phyloP scores from a whole-genome alignment of 2,113 vertebrate genomes.

The Actenoides hombroni region DNA sequence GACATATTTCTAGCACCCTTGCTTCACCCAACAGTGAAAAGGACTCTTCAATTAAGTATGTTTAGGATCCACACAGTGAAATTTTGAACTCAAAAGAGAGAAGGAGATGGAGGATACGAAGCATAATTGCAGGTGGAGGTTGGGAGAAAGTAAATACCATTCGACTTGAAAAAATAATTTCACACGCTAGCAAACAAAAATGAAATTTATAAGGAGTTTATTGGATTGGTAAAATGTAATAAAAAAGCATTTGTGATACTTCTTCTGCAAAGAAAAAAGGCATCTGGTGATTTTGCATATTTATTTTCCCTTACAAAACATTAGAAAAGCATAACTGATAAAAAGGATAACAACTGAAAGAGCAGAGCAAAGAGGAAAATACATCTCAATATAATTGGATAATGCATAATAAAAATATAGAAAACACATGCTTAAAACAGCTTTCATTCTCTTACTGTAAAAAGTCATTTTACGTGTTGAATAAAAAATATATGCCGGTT shows the following conservation, averaged over 20 bases:
- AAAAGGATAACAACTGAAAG: conserved; percentile 63
- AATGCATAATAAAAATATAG: conserved; percentile 72
- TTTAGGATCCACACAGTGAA: neutral
- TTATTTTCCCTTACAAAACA: conserved; percentile 74
- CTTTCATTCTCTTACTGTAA: conserved; percentile 63
- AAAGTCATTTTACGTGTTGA: conserved; percentile 52
- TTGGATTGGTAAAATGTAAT: conserved; percentile 71
- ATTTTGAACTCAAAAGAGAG: neutral
- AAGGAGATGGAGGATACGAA: neutral
- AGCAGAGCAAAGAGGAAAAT: conserved; percentile 70
- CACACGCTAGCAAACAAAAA: conserved; percentile 60
- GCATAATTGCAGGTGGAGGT: conserved; percentile 5
- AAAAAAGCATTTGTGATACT: conserved; percentile 74
- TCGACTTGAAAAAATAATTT: conserved; percentile 64
- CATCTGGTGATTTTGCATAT: conserved; percentile 69
- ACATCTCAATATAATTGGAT: conserved; percentile 71
- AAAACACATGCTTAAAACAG: conserved; percentile 73
- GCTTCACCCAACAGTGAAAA: neutral
- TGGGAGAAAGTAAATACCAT: conserved; percentile 56
- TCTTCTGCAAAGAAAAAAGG: conserved; percentile 72
- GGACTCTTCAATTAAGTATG: neutral
- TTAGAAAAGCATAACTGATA: conserved; percentile 70
- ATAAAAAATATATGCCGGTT: conserved; percentile 66
- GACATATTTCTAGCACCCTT: neutral
- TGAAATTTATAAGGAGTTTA: conserved; percentile 70